Evolutionary conservation across 2,888 invertebrate species (phyloP), one percentile per base, ranked within the genome.

Genomic region (Thecophora atra): DNA sequence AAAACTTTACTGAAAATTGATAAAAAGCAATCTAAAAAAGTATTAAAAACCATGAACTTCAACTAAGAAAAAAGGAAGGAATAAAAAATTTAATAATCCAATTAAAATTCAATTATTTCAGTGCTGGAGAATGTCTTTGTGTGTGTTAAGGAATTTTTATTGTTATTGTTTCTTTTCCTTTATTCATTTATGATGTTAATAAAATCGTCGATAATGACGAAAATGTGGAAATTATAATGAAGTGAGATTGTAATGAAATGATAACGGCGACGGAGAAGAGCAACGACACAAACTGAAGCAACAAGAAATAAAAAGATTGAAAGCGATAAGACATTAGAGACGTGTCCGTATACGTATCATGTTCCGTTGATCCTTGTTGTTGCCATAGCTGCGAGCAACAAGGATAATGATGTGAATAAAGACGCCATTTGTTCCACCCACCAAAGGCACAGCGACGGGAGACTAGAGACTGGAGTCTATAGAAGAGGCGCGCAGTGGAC

Each of bases 361-460:
- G 37, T 37, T 37, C 7, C 6, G 47, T 47, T 47, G 47, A n/a
- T n/a, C n/a, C n/a, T n/a, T 47, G 47, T 4, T 47, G 47, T n/a
- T 47, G 6, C 5, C 13, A 17, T 47, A 5, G 13, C 47, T n/a
- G 6, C 17, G 15, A n/a, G 47, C n/a, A n/a, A 47, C 47, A 1
- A 47, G 47, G 47, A 47, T 47, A 47, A 47, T 47, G 47, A 47
- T 47, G 47, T 17, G 47, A 47, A 47, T 47, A 47, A 47, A 47
- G 47, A n/a, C 13, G 47, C n/a, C 6, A 47, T 47, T 47, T 47
- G 47, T 47, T 15, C 47, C 47, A 47, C 47, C 6, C 47, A 47
- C 47, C 15, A 11, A 47, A 47, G n/a, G 17, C 7, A 1, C 37
- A 6, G 37, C 6, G 37, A 37, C 11, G 11, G 11, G 37, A 37